Percentiles rank a stretch among this genome's conserved stretches.
Conservation (phyloP, 2,797 vertebrate genomes). For the Lepilemur septentrionalis region DNA sequence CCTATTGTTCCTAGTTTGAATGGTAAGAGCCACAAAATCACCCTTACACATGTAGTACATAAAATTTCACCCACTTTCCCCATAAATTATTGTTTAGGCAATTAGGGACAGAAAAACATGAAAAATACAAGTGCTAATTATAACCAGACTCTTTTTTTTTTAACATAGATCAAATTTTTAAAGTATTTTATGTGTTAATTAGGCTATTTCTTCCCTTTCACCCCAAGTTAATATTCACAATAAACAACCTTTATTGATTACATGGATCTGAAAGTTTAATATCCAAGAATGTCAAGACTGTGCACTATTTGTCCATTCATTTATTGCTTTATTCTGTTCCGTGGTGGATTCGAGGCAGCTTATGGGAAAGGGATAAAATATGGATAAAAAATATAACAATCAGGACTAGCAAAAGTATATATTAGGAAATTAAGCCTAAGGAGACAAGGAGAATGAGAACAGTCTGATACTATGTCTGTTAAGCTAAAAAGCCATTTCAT, state of each 20-base stretch:
- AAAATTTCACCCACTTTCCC: not conserved
- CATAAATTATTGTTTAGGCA: not conserved
- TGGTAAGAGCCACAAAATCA: not conserved
- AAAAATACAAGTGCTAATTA: not conserved
- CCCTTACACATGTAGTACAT: not conserved
- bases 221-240: not conserved
- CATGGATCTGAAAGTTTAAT: conserved; percentile 2
- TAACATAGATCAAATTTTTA: not conserved
- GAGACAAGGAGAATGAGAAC: not conserved
- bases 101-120: not conserved
- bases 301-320: not conserved
- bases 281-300: not conserved
- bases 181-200: conserved; percentile 21
- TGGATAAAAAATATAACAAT: conserved; percentile 22
- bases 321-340: not conserved
- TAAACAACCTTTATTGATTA: not conserved
- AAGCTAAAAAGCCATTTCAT: conserved; percentile 27
- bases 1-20: conserved; percentile 13
- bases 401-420: not conserved
- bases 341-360: not conserved
- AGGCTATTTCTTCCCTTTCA: not conserved
- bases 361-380: conserved; percentile 15
- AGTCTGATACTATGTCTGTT: conserved; percentile 48
- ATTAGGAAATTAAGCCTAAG: conserved; percentile 11
- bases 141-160: not conserved